Base-by-base conservation (phyloP, 2,113 vertebrate species). In the Dromaius novaehollandiae region DNA sequence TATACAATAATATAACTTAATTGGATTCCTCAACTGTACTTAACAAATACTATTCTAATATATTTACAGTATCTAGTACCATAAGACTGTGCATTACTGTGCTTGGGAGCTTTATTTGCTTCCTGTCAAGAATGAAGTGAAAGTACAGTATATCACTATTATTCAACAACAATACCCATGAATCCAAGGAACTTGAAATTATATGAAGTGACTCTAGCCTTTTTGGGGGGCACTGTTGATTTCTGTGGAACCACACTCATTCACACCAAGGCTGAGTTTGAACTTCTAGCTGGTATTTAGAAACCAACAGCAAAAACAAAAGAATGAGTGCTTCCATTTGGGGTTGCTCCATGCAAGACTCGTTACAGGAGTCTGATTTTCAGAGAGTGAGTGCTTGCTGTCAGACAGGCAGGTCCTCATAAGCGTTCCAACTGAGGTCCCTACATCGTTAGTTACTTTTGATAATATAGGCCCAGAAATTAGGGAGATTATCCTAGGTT, bases 1-100 rank as follows among this genome's bases (percentile, higher is more conserved):
- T 98, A 98, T 98, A 98, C 97, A 98, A 98, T 97, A 98, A 98
- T 95, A 98, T 98, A 98, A 98, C 98, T 98, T 98, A 98, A 97
- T 97, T 97, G 96, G 97, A 93, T 95, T 91, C 96, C 96, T 97
- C 97, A 96, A 13, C 61, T 96, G 95, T 96, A 96, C 91, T 93
- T 82, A 94, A 97, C 94, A 94, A 97, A 97, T 95, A 96, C 88
- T 64, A 82, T 95, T 80, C 96, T 97, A 97, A 93, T 88, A 93
- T 97, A 97, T 97, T 97, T 97, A 97, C 97, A 97, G 69, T 84
- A 93, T 65, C 88, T 96, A 90, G 90, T 95, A 97, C 95, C 96
- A 87, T 87, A 88, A 90, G 86, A 96, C 90, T 82, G 94, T 94
- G 88, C 96, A 94, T 97, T 95, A 93, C 91, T 81, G 79, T 93